A percentile compares a stretch with the other conserved stretches of the same genome.
Evolutionary conservation across 2,797 vertebrate genomes (phyloP).

Genomic region (Enteromius unitaeniatus): DNA sequence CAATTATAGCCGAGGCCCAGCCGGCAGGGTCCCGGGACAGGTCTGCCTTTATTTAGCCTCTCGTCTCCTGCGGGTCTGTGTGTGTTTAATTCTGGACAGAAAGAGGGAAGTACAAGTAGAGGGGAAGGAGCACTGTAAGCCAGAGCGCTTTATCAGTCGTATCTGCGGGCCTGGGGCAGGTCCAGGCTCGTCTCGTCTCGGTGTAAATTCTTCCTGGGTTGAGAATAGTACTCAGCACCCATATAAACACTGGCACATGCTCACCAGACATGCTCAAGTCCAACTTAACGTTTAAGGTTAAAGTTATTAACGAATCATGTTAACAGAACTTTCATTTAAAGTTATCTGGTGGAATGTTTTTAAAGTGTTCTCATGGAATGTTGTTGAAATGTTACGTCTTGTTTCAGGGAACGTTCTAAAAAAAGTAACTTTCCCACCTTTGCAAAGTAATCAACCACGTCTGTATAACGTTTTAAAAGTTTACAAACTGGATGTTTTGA

Average conservation of each 20-base stretch:
- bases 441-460: background rate
- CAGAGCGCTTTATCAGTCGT: constrained; percentile 38
- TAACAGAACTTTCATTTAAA: background rate
- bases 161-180: constrained; percentile 63
- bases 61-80: constrained; percentile 9
- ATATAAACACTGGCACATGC: constrained; percentile 32
- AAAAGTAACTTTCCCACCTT: background rate
- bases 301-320: background rate
- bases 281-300: background rate
- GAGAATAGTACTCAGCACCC: constrained; percentile 67
- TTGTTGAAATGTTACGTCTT: background rate
- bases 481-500: background rate
- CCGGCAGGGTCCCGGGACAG: constrained; percentile 30
- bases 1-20: constrained; percentile 54
- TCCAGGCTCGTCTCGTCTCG: constrained; percentile 67
- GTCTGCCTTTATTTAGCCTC: constrained; percentile 62
- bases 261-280: background rate
- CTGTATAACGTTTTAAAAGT: background rate
- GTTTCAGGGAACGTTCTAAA: background rate
- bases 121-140: background rate
- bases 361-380: background rate
- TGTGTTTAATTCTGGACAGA: constrained; percentile 22
- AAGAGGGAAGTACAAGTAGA: constrained; percentile 19
- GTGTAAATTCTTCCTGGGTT: constrained; percentile 70
- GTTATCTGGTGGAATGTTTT: background rate